These are phyloP conservation scores for Gryllus bimaculatus DNA, from an alignment of 1,140 invertebrate species.

Conservation along the genomic window DNA sequence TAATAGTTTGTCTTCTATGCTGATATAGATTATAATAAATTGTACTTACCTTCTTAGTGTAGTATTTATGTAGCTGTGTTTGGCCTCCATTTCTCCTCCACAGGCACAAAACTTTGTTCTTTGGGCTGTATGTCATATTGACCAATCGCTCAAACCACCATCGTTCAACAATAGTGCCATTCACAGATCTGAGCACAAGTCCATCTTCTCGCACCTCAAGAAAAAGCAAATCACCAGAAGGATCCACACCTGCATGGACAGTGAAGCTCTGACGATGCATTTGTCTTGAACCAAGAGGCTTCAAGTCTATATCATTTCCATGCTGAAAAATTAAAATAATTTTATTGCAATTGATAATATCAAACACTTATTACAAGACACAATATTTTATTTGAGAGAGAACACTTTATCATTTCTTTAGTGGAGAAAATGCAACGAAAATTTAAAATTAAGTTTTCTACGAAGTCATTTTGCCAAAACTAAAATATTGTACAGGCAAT, in stretches of 20 bases:
- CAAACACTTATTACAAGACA: not conserved
- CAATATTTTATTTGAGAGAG: not conserved
- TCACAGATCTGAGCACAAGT: conserved; percentile 83
- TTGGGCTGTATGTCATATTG: conserved; percentile 99
- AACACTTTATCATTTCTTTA: no score
- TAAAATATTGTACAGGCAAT: no score
- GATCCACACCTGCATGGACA: conserved; percentile 87
- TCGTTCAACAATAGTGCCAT: conserved; percentile 89
- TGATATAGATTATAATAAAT: not conserved
- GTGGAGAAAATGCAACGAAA: no score
- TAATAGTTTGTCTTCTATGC: no score
- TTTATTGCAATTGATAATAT: not conserved
- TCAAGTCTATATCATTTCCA: conserved; percentile 94
- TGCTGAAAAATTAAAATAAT: conserved; percentile 45
- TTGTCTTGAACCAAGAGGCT: conserved; percentile 81
- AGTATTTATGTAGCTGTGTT: conserved; percentile 95
- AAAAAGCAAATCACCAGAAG: conserved; percentile 85
- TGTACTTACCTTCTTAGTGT: conserved; percentile 89
- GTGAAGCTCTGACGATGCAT: conserved; percentile 96
- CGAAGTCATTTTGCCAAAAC: no score
- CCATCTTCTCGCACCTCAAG: conserved; percentile 98
- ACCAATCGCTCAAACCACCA: conserved; percentile 99
- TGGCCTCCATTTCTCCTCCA: conserved; percentile 86
- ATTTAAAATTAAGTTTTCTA: no score
- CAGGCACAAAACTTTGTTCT: conserved; percentile 92